Base-by-base conservation (phyloP, 2,113 vertebrate species). In the Lepus americanus region DNA sequence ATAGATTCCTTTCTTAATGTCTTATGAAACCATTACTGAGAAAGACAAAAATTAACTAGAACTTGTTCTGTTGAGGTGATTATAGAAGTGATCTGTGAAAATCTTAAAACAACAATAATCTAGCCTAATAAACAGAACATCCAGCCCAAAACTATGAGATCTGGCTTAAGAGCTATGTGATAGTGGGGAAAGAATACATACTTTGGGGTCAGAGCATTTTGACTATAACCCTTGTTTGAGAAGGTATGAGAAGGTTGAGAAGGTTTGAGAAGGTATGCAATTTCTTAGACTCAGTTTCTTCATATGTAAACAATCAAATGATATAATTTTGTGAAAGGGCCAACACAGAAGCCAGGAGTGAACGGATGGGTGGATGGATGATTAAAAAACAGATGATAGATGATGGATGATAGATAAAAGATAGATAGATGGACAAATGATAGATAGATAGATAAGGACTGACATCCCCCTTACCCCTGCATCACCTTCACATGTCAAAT, bases 1-100 rank as follows among this genome's bases (percentile, higher is more conserved):
- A 80, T 23, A 88, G 31, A 70, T 92, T 94, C 80, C 87, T 36
- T 85, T 87, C 67, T 83, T 44, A 53, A 17, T 61, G 11, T 44
- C 39, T 27, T 20, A 44, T 14, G 67, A 36, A 83, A 89, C 1
- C 3, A 39, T 16, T 55, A 72, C 20, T 88, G 31, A 22, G 23
- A 92, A 94, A 96, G 27, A 92, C 25, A 82, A 69, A 94, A n/a
- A 85, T 49, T 36, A 90, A 92, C 7, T 64, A 94, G 33, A n/a
- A 93, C 39, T 82, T 84, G 55, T 59, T 55, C 49, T 90, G 2
- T 73, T 69, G 13, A 67, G 53, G 63, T 85, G 36, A 87, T 92
- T 92, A 79, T 9, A 90, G 44, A 44, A 5, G 92, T 67, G 25
- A 80, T 64, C 72, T 90, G 16, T 53, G n/a, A 36, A 94, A 89